Evolutionary conservation across 2,888 invertebrate genomes (phyloP).

Genomic region (Pherbina coryleti): DNA sequence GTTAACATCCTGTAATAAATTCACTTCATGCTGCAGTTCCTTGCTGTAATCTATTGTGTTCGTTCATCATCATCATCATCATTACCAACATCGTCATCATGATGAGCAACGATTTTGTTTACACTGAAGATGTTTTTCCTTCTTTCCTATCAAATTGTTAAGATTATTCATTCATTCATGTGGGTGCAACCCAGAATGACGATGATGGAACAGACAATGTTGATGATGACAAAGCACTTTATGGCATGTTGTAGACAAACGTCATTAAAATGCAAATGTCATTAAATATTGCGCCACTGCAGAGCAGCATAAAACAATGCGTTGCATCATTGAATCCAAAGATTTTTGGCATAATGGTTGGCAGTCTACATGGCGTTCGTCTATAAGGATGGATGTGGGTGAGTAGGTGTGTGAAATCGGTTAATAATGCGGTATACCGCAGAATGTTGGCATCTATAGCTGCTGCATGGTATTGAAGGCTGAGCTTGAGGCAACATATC

Average conservation of each 20-base stretch:
- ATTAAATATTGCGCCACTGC: neutral
- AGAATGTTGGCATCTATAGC: no score
- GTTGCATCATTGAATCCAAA: neutral
- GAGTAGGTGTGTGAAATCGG: no score
- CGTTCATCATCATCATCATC: no score
- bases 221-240: conserved; percentile 15
- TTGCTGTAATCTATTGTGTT: no score
- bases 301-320: neutral
- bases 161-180: conserved; percentile 18
- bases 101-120: neutral
- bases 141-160: neutral
- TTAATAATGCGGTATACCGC: no score
- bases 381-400: no score
- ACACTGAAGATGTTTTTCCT: neutral
- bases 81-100: neutral
- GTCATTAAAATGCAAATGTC: conserved; percentile 19
- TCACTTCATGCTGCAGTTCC: no score
- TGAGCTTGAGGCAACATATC: neutral
- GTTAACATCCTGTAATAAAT: neutral
- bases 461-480: neutral
- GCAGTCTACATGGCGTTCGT: no score
- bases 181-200: neutral
- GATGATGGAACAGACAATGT: neutral
- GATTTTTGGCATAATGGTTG: neutral
- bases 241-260: conserved; percentile 17